phyloP scores from a whole-genome alignment of 2,888 invertebrate genomes.

The Limnephilus lunatus region DNA sequence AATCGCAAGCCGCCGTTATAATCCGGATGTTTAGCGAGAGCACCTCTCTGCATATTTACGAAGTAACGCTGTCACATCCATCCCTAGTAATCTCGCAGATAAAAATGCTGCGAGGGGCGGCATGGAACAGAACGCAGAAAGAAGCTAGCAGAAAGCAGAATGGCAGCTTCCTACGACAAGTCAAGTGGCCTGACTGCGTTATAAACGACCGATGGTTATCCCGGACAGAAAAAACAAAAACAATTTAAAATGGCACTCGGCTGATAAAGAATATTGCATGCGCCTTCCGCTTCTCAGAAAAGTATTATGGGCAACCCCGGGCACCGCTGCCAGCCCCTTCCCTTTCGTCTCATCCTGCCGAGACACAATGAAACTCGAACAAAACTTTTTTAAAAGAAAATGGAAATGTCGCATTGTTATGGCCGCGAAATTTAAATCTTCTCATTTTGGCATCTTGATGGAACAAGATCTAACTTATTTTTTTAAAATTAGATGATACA shows the following conservation, averaged over 20 bases:
- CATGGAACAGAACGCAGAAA: background rate
- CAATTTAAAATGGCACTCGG: slow-evolving; percentile 61
- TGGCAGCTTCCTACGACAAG: slow-evolving; percentile 47
- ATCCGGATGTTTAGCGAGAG: slow-evolving; percentile 55
- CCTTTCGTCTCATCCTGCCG: background rate
- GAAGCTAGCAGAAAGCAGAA: slow-evolving; percentile 41
- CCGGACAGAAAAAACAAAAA: slow-evolving; percentile 56
- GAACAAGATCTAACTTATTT: slow-evolving; percentile 48
- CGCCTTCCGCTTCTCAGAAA: slow-evolving; percentile 44
- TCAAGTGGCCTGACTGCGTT: slow-evolving; percentile 51
- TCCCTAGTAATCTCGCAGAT: slow-evolving; percentile 59
- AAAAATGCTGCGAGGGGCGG: slow-evolving; percentile 21
- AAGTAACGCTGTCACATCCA: slow-evolving; percentile 62
- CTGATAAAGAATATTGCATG: slow-evolving; percentile 55
- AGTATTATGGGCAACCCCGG: slow-evolving; percentile 35
- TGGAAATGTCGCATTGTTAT: slow-evolving; percentile 57
- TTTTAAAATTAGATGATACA: slow-evolving; percentile 35
- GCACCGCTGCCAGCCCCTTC: slow-evolving; percentile 22
- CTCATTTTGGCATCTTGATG: slow-evolving; percentile 35
- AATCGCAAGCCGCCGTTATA: slow-evolving; percentile 54
- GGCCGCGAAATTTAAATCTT: slow-evolving; percentile 52
- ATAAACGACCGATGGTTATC: slow-evolving; percentile 64
- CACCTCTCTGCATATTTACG: slow-evolving; percentile 56
- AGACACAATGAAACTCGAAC: slow-evolving; percentile 44
- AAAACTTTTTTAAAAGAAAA: slow-evolving; percentile 52